A percentile compares a stretch with the other conserved stretches of the same genome.
Conservation (phyloP, 2,113 vertebrate genomes). For the Rhabdornis inornatus region DNA sequence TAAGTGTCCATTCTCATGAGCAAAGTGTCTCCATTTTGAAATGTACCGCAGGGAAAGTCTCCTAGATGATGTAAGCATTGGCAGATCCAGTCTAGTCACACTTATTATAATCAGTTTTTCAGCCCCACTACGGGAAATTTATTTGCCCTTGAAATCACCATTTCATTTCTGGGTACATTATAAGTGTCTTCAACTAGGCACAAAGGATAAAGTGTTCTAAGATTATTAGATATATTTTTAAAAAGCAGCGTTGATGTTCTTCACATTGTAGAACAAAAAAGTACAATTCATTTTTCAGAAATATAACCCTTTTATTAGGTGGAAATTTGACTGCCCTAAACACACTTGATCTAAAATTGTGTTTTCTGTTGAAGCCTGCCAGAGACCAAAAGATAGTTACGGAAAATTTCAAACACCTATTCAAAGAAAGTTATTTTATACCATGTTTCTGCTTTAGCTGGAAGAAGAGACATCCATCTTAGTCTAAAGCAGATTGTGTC, state of each 20-base stretch:
- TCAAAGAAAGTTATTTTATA: neutral
- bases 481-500: neutral
- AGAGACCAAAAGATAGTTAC: neutral
- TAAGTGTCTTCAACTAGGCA: neutral
- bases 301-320: neutral
- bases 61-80: neutral
- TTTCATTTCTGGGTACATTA: neutral
- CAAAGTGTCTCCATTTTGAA: neutral
- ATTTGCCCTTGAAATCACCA: neutral
- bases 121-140: neutral
- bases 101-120: neutral
- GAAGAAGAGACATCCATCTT: neutral
- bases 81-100: neutral
- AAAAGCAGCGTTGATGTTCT: neutral
- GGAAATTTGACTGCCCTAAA: neutral
- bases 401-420: neutral
- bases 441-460: neutral
- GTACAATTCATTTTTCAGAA: neutral
- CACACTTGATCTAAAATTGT: neutral
- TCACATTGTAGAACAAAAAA: neutral
- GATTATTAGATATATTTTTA: neutral
- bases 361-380: neutral
- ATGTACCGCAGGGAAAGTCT: neutral
- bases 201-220: neutral
- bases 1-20: neutral